A percentile compares a stretch with the other conserved stretches of the same genome.
These are phyloP conservation scores for Drosophila teissieri DNA, from an alignment of 1,140 invertebrate genomes.

Conservation along the genomic window DNA sequence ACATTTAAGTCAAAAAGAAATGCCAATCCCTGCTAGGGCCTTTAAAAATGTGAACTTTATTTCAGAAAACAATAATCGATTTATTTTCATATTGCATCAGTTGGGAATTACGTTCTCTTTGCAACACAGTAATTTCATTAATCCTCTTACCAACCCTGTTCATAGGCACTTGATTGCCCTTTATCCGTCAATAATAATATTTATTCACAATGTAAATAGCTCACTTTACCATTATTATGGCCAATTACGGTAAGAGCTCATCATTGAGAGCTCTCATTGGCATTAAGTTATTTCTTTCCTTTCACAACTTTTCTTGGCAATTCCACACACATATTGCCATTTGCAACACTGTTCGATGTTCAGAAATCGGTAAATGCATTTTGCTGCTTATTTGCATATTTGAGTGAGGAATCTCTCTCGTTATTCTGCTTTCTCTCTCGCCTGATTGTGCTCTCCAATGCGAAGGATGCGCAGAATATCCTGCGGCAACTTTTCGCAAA, in stretches of 20 bases:
- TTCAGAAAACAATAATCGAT: too few relatives aligned
- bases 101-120: too few relatives aligned
- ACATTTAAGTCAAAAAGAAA: slow-evolving; percentile 6
- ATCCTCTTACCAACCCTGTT: not conserved
- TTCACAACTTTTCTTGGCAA: not conserved
- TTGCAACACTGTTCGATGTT: slow-evolving; percentile 30
- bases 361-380: slow-evolving; percentile 49
- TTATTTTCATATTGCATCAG: too few relatives aligned
- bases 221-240: not conserved
- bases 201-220: not conserved
- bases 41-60: too few relatives aligned
- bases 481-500: slow-evolving; percentile 57
- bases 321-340: slow-evolving; percentile 8
- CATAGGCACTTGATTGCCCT: not conserved
- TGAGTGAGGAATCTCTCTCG: slow-evolving; percentile 45
- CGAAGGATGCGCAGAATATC: slow-evolving; percentile 78
- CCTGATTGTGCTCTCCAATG: slow-evolving; percentile 41
- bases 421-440: slow-evolving; percentile 15
- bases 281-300: not conserved
- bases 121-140: not conserved
- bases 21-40: too few relatives aligned
- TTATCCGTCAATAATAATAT: not conserved
- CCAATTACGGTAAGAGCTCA: not conserved
- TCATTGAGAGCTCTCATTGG: not conserved
- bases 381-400: slow-evolving; percentile 75